Evolutionary conservation across 2,113 vertebrate species (phyloP).

Genomic region (Emydocephalus ijimae): DNA sequence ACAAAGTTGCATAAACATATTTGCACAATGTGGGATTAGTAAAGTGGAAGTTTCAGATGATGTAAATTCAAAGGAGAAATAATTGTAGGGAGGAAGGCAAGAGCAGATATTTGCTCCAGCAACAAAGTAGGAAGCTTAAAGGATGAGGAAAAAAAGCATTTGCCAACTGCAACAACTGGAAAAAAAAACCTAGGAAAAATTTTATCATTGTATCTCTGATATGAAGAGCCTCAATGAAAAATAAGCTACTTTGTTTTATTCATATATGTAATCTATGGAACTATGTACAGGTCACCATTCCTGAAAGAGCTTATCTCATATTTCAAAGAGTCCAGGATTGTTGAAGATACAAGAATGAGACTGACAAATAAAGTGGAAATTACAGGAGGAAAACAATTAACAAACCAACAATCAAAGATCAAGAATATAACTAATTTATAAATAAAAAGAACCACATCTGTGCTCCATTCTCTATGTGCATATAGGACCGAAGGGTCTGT

Average conservation of each 20-base stretch:
- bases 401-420: neutral
- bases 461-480: constrained; percentile 11
- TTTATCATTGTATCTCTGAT: too few relatives aligned
- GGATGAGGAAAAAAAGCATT: constrained; percentile 51
- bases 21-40: constrained; percentile 10
- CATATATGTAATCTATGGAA: too few relatives aligned
- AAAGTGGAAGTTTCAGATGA: neutral
- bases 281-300: too few relatives aligned
- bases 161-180: constrained; percentile 44
- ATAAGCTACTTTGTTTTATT: too few relatives aligned
- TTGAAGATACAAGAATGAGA: constrained; percentile 47
- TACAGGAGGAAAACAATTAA: constrained; percentile 23
- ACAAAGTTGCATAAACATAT: neutral
- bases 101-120: constrained; percentile 53
- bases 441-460: constrained; percentile 36
- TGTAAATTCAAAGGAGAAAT: neutral
- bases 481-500: neutral
- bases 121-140: constrained; percentile 53
- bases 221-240: too few relatives aligned
- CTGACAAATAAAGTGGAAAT: constrained; percentile 56
- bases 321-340: constrained; percentile 44
- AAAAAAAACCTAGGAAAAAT: constrained; percentile 12
- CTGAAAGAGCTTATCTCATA: too few relatives aligned
- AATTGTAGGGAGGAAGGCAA: neutral
- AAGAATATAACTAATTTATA: constrained; percentile 25